Evolutionary conservation across 2,888 invertebrate species (phyloP).

Genomic region (Callosobruchus maculatus): DNA sequence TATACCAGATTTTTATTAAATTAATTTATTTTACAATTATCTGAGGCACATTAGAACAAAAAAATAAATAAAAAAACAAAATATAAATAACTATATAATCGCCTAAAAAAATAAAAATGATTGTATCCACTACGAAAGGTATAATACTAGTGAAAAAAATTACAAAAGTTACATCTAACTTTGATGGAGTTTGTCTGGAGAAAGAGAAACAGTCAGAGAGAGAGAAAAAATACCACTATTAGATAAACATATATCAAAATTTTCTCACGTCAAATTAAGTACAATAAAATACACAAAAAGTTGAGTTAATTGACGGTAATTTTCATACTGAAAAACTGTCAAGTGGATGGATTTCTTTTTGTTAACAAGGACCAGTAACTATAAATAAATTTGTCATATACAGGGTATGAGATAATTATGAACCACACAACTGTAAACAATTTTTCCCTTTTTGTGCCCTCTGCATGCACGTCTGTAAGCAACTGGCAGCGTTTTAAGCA

Average conservation of each 20-base stretch:
- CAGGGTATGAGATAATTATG: neutral
- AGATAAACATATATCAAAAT: too few relatives aligned
- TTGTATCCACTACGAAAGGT: neutral
- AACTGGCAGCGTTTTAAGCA: too few relatives aligned
- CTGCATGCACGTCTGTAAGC: too few relatives aligned
- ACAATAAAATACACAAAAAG: neutral
- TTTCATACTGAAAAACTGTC: neutral
- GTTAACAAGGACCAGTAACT: neutral
- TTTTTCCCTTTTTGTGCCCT: too few relatives aligned
- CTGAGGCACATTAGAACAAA: slow-evolving; percentile 35
- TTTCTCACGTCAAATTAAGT: neutral
- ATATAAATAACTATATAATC: slow-evolving; percentile 18
- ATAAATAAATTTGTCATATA: neutral
- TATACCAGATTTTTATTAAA: slow-evolving; percentile 24
- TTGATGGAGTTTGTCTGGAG: neutral
- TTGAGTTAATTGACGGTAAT: neutral
- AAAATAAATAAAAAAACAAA: slow-evolving; percentile 30
- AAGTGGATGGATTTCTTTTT: neutral
- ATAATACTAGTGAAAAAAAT: neutral
- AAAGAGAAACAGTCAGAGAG: neutral
- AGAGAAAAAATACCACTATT: neutral
- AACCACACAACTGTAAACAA: too few relatives aligned
- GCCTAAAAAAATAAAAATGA: neutral
- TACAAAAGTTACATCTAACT: neutral
- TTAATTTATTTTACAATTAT: slow-evolving; percentile 34